Evolutionary conservation across 37 sponge, comb jelly and placozoan species (phyloP), one percentile per base, ranked within the genome.

Genomic region (Axinella damicornis): DNA sequence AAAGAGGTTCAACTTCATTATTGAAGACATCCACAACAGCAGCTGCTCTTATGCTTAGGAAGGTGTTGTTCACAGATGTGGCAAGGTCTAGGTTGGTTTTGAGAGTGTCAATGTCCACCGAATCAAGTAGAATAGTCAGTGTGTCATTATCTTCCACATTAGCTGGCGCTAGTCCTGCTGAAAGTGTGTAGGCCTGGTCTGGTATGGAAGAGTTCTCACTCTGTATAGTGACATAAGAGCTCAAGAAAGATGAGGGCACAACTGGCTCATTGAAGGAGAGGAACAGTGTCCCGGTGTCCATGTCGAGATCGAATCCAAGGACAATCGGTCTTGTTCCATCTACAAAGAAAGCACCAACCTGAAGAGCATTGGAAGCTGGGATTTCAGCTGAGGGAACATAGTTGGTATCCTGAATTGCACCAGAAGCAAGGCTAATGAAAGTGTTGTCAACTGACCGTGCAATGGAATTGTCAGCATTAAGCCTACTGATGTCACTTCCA

Each of bases 261-360:
- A 97, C 92, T 21, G 82, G 92, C 65, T 97, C 94, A 75, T 82
- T 80, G 65, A 97, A 97, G 2, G 70, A 66, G 0, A 97, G 77
- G 28, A 58, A n/a, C 0, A 97, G 85, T 21, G 33, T 37, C 21
- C 87, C 87, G 57, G 72, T 41, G 33, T 95, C 74, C 65, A 95
- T 38, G 27, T 95, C 84, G 1, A 95, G 73, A 25, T 92, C 85
- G 67, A 95, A 95, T 11, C 30, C 57, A 11, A 52, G 14, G 0
- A 95, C 81, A 20, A 53, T 40, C 5, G 95, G 95, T 69, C 79
- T 73, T 18, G 92, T 89, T 22, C 89, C 85, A 64, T 95, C 92
- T 63, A 90, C 34, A 32, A 90, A 84, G 72, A 95, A 89, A 5
- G n/a, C 52, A 22, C 84, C 90, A 38, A 88, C 86, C 55, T 62